Evolutionary conservation across 2,888 invertebrate genomes (phyloP).

Genomic region (Lamellibrachia columna): DNA sequence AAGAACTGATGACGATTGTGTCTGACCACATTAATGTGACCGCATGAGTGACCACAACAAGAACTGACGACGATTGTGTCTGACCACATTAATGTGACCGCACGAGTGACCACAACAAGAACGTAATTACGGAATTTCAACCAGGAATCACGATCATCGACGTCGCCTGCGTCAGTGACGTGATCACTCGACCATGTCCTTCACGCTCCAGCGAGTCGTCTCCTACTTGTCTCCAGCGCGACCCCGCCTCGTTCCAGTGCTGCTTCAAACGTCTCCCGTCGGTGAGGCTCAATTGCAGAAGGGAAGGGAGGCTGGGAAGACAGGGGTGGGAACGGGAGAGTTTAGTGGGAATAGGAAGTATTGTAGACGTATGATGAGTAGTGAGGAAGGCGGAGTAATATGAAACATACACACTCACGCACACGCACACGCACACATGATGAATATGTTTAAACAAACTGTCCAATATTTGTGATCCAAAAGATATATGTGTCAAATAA

Average conservation of each 20-base stretch:
- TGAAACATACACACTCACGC: no score
- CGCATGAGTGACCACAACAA: neutral
- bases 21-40: neutral
- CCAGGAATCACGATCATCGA: neutral
- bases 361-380: no score
- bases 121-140: neutral
- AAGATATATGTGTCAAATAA: no score
- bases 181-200: neutral
- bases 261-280: neutral
- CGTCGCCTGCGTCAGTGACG: neutral
- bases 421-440: neutral
- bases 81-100: neutral
- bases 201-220: slow-evolving; percentile 10
- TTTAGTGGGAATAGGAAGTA: no score
- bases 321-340: no score
- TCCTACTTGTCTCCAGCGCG: neutral
- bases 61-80: neutral
- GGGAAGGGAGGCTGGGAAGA: neutral
- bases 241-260: neutral
- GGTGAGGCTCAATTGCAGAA: neutral
- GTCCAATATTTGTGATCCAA: no score
- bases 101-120: neutral
- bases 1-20: no score
- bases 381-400: no score
- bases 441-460: no score